Evolutionary conservation across 2,797 vertebrate species (phyloP).

Genomic region (Chelon auratus): DNA sequence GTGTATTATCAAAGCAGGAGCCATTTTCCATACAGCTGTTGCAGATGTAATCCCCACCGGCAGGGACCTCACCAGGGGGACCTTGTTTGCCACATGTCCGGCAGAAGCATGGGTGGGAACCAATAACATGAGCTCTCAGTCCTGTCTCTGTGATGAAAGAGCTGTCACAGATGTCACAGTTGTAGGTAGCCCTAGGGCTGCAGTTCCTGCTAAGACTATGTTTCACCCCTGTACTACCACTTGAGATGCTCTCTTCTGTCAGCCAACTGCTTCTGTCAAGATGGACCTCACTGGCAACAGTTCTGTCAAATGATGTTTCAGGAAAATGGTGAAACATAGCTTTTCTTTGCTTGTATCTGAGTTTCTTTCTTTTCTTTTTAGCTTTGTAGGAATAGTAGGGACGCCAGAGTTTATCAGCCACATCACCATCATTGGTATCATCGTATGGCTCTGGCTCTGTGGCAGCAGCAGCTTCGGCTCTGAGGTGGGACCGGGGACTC

Average conservation of each 20-base stretch:
- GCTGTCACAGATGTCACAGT: constrained; percentile 93
- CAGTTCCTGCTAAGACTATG: constrained; percentile 84
- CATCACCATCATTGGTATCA: constrained; percentile 93
- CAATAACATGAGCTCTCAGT: constrained; percentile 91
- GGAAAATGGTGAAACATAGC: constrained; percentile 67
- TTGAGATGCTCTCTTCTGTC: constrained; percentile 75
- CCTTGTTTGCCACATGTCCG: constrained; percentile 95
- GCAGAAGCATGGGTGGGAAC: constrained; percentile 93
- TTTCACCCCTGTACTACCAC: constrained; percentile 73
- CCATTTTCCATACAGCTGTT: constrained; percentile 94
- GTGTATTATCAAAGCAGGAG: constrained; percentile 91
- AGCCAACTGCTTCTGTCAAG: constrained; percentile 57
- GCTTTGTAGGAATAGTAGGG: constrained; percentile 98
- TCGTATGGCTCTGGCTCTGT: constrained; percentile 84
- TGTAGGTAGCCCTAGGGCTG: constrained; percentile 84
- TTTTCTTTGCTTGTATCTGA: constrained; percentile 88
- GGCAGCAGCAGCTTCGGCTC: constrained; percentile 65
- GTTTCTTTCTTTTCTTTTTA: constrained; percentile 94
- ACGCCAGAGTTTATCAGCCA: constrained; percentile 94
- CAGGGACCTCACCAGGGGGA: constrained; percentile 89
- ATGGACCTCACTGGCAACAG: constrained; percentile 54
- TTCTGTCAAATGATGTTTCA: constrained; percentile 61
- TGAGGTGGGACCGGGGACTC: constrained; percentile 78
- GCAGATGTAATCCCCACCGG: constrained; percentile 91
- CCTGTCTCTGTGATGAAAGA: constrained; percentile 93